Conservation (phyloP, 1,140 invertebrate species). For the Protaetia brevitarsis region DNA sequence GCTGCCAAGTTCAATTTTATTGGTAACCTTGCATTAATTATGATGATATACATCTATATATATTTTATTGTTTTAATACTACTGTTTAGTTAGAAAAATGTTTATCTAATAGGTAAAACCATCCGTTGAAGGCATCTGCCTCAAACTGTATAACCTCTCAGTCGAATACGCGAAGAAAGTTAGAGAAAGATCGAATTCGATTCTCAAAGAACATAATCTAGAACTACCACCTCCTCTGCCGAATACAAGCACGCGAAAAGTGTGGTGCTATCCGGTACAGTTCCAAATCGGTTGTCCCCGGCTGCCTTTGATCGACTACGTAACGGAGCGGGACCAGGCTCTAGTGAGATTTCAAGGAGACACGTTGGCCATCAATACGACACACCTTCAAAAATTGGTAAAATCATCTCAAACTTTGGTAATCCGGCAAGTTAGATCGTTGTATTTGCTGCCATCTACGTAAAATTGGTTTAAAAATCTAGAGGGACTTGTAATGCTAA, state of each 20-base stretch:
- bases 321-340: slow-evolving; percentile 81
- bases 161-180: slow-evolving; percentile 90
- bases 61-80: too few species aligned
- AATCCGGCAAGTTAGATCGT: not conserved
- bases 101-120: slow-evolving; percentile 60
- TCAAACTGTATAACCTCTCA: slow-evolving; percentile 91
- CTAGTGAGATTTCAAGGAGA: slow-evolving; percentile 84
- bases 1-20: too few species aligned
- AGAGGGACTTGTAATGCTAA: too few species aligned
- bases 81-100: not conserved
- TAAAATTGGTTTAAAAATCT: too few species aligned
- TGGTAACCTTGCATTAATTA: too few species aligned
- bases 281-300: slow-evolving; percentile 82
- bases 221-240: slow-evolving; percentile 67
- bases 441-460: not conserved
- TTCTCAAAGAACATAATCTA: slow-evolving; percentile 84
- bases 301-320: slow-evolving; percentile 81
- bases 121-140: slow-evolving; percentile 93
- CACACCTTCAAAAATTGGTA: slow-evolving; percentile 87
- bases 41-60: too few species aligned
- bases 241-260: slow-evolving; percentile 73
- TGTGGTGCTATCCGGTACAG: slow-evolving; percentile 93
- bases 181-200: slow-evolving; percentile 77
- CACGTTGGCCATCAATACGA: slow-evolving; percentile 78
- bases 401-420: not conserved